Evolutionary conservation across 2,797 vertebrate species (phyloP).

Genomic region (Ctenochaetus hawaiiensis): DNA sequence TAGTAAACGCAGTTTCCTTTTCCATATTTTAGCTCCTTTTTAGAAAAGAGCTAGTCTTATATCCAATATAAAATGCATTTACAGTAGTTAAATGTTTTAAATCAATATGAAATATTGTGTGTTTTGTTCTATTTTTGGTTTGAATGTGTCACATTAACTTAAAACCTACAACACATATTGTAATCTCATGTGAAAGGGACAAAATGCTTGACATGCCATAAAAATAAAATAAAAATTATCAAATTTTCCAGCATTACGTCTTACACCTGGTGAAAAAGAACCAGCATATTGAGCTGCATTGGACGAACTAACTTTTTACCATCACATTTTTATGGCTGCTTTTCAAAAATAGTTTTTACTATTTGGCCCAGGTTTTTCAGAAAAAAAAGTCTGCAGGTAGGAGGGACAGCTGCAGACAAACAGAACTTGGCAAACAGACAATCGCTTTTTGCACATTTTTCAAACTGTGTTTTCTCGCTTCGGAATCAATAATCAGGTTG

Average conservation of each 20-base stretch:
- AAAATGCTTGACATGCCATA: too few species aligned
- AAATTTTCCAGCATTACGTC: too few species aligned
- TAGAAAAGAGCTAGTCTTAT: background rate
- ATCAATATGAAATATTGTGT: too few species aligned
- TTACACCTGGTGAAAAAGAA: background rate
- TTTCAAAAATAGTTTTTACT: conserved; percentile 34
- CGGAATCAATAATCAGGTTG: conserved; percentile 71
- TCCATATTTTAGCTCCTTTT: background rate
- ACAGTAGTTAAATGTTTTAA: too few species aligned
- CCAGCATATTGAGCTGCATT: conserved; percentile 13
- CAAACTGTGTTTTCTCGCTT: conserved; percentile 57
- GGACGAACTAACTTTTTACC: conserved; percentile 22
- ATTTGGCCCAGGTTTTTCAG: conserved; percentile 27
- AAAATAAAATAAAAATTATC: too few species aligned
- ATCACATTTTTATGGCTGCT: conserved; percentile 7
- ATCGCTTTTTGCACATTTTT: conserved; percentile 43
- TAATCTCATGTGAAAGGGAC: too few species aligned
- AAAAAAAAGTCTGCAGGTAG: conserved; percentile 17
- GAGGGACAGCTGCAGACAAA: conserved; percentile 41
- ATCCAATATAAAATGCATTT: background rate
- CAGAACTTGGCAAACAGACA: conserved; percentile 49
- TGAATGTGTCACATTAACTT: too few species aligned
- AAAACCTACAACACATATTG: too few species aligned
- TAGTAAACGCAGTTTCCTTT: background rate
- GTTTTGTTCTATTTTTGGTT: too few species aligned